Evolutionary conservation across 2,888 invertebrate species (phyloP).

Genomic region (Cataglyphis altisquamis): DNA sequence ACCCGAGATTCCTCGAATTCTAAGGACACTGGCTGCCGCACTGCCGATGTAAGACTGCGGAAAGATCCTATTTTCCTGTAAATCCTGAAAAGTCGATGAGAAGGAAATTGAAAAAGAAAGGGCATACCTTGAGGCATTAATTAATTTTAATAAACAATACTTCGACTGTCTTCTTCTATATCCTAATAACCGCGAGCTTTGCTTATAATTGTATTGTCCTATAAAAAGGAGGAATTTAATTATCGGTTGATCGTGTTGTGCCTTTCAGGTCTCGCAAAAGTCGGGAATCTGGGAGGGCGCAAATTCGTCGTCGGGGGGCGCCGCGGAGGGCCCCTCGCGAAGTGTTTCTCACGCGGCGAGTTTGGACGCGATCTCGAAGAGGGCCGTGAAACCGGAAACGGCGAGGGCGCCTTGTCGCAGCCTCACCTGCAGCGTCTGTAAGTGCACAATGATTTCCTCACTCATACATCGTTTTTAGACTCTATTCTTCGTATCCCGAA

Average conservation of each 20-base stretch:
- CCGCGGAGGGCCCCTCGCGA: conserved; percentile 83
- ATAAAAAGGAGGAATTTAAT: neutral
- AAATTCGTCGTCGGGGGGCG: conserved; percentile 81
- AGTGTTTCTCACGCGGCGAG: conserved; percentile 88
- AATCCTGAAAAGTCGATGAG: neutral
- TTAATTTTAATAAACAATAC: neutral
- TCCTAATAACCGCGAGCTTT: neutral
- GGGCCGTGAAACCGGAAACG: conserved; percentile 82
- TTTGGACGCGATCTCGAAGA: conserved; percentile 88
- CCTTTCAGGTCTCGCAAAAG: conserved; percentile 84
- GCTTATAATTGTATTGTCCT: neutral
- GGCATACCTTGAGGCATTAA: neutral
- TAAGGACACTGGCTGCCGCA: conserved; percentile 8
- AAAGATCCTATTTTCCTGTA: neutral
- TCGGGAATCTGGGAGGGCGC: conserved; percentile 84
- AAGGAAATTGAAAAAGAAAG: neutral
- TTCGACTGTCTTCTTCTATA: neutral
- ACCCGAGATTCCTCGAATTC: conserved; percentile 44
- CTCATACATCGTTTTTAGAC: neutral
- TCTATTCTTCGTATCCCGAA: conserved; percentile 55
- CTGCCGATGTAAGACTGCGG: neutral
- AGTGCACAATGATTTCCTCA: conserved; percentile 80
- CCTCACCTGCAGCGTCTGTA: conserved; percentile 88
- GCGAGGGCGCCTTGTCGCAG: conserved; percentile 86
- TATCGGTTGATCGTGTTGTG: neutral